Conservation (phyloP, 2,888 invertebrate genomes). For the Epinotia bilunana region DNA sequence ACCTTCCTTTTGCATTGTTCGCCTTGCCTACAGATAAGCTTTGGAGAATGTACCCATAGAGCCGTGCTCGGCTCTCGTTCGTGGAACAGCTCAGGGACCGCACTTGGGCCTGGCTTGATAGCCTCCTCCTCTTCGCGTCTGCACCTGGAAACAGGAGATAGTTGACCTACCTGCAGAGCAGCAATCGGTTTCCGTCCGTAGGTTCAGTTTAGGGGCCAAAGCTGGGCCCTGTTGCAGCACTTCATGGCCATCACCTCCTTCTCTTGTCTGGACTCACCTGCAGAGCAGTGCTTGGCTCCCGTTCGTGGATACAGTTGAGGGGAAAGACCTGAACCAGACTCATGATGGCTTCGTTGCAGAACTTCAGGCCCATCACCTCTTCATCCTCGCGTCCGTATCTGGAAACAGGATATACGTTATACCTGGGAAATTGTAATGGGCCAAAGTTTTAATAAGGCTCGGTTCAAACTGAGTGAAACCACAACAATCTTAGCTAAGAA, state of each 20-base stretch:
- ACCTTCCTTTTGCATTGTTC: too few relatives aligned
- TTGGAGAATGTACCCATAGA: conserved; percentile 86
- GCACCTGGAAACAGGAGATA: conserved; percentile 85
- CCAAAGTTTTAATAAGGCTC: too few relatives aligned
- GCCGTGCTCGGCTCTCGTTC: conserved; percentile 86
- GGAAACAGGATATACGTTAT: conserved; percentile 43
- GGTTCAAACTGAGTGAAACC: too few relatives aligned
- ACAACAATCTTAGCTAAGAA: too few relatives aligned
- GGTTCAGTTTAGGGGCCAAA: conserved; percentile 87
- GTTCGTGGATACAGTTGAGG: conserved; percentile 74
- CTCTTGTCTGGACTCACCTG: conserved; percentile 96
- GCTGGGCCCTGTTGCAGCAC: conserved; percentile 96
- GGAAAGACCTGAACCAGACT: conserved; percentile 95
- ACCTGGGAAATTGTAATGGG: background rate
- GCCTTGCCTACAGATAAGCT: too few relatives aligned
- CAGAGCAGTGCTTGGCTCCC: conserved; percentile 87
- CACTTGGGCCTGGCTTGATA: conserved; percentile 93
- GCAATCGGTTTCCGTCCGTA: conserved; percentile 85
- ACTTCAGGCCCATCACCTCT: conserved; percentile 98
- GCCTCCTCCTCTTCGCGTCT: conserved; percentile 99
- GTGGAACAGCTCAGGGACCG: conserved; percentile 86
- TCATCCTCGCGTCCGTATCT: conserved; percentile 98
- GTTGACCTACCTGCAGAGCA: conserved; percentile 80
- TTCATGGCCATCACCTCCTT: conserved; percentile 99
- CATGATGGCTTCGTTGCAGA: conserved; percentile 98